phyloP scores from a whole-genome alignment of 2,888 invertebrate species.

The Yponomeuta evonymella region DNA sequence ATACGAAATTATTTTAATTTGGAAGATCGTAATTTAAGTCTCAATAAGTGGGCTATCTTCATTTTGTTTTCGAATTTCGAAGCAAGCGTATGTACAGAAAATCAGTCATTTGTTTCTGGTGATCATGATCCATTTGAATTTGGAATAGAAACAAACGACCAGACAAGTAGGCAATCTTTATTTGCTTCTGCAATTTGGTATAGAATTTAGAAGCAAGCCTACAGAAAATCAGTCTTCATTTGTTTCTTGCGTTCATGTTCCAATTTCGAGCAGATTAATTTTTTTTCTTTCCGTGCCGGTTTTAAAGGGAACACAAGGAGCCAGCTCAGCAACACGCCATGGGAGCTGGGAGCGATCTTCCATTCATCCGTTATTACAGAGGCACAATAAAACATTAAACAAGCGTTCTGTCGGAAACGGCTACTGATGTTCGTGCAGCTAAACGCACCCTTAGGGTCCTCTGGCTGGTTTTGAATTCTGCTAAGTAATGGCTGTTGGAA shows the following conservation, averaged over 20 bases:
- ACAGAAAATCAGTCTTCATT: neutral
- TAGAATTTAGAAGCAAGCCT: neutral
- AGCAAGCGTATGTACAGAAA: no score
- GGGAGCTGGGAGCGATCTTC: neutral
- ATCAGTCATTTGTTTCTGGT: no score
- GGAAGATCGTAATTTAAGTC: no score
- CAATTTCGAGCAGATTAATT: neutral
- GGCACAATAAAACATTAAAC: conserved; percentile 4
- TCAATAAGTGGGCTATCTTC: no score
- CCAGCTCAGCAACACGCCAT: neutral
- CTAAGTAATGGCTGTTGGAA: neutral
- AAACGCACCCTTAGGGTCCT: conserved; percentile 5
- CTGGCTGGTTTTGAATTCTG: neutral
- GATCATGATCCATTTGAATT: neutral
- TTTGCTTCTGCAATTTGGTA: neutral
- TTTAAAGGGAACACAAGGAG: neutral
- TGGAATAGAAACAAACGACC: neutral
- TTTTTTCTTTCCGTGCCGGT: neutral
- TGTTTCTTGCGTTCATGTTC: neutral
- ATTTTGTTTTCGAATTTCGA: no score
- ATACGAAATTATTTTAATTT: no score
- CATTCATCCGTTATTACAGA: neutral
- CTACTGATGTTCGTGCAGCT: conserved; percentile 9
- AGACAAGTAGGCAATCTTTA: neutral
- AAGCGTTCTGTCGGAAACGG: conserved; percentile 4